A percentile compares a stretch with the other conserved stretches of the same genome.
These are phyloP conservation scores for Carassius gibelio DNA, from an alignment of 2,113 vertebrate species.

Conservation along the genomic window DNA sequence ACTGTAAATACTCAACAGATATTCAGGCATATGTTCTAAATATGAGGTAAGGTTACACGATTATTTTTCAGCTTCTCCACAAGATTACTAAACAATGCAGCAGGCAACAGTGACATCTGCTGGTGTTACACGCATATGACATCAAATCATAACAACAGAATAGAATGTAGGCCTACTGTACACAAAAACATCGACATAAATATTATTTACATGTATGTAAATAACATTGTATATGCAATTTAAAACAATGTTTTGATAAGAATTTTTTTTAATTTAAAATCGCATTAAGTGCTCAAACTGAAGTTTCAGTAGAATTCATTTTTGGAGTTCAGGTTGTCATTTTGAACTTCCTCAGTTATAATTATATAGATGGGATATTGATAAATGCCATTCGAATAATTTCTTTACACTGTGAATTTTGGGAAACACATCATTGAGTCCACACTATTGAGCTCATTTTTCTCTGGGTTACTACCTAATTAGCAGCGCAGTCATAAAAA, in stretches of 20 bases:
- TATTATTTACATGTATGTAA: too few relatives aligned
- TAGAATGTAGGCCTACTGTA: not conserved
- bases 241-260: not conserved
- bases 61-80: constrained; percentile 3
- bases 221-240: not conserved
- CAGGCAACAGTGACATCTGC: constrained; percentile 53
- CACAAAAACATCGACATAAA: too few relatives aligned
- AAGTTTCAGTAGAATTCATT: not conserved
- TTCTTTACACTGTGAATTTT: constrained; percentile 10
- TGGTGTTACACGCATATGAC: not conserved
- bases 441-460: not conserved
- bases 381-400: not conserved
- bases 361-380: not conserved
- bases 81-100: not conserved
- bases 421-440: not conserved
- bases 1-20: constrained; percentile 6
- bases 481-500: constrained; percentile 23
- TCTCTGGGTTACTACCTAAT: constrained; percentile 27
- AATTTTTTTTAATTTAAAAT: not conserved
- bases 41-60: constrained; percentile 22
- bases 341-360: not conserved
- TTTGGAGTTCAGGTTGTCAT: not conserved
- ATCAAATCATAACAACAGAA: not conserved
- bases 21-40: constrained; percentile 17
- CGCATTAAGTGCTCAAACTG: not conserved